Conservation (phyloP, 1,140 invertebrate species). For the Cydia strobilella region DNA sequence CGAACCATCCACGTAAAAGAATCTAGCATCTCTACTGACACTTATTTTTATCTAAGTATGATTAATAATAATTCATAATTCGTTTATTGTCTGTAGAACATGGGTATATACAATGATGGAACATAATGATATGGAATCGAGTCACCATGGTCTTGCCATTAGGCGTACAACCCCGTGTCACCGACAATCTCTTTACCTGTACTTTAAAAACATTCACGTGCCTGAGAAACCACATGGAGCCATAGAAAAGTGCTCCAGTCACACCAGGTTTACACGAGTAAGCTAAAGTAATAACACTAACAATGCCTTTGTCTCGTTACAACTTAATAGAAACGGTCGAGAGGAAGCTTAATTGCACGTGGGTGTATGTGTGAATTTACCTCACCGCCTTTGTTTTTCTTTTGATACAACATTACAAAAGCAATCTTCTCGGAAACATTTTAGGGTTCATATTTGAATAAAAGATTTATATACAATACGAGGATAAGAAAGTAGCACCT, state of each 20-base stretch:
- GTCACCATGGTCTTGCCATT: too few species aligned
- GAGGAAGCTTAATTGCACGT: background rate
- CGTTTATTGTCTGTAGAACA: too few species aligned
- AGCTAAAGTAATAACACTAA: background rate
- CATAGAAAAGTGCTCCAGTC: background rate
- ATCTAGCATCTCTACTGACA: background rate
- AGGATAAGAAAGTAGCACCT: background rate
- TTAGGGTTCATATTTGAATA: background rate
- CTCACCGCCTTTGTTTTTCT: background rate
- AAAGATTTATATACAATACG: background rate
- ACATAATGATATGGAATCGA: too few species aligned
- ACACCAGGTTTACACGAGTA: background rate
- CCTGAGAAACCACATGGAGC: background rate
- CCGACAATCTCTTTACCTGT: background rate
- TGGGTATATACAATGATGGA: too few species aligned
- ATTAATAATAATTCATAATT: too few species aligned
- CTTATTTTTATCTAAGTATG: background rate
- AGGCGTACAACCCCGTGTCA: too few species aligned
- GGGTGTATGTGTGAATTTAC: slow-evolving; percentile 6
- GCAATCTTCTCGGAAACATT: background rate
- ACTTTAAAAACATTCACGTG: background rate
- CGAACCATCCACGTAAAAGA: background rate
- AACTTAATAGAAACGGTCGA: slow-evolving; percentile 6
- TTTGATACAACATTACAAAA: background rate
- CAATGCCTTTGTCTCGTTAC: background rate